A percentile compares a stretch with the other conserved stretches of the same genome.
phyloP scores from a whole-genome alignment of 2,888 invertebrate genomes.

The Conomelus anceps region DNA sequence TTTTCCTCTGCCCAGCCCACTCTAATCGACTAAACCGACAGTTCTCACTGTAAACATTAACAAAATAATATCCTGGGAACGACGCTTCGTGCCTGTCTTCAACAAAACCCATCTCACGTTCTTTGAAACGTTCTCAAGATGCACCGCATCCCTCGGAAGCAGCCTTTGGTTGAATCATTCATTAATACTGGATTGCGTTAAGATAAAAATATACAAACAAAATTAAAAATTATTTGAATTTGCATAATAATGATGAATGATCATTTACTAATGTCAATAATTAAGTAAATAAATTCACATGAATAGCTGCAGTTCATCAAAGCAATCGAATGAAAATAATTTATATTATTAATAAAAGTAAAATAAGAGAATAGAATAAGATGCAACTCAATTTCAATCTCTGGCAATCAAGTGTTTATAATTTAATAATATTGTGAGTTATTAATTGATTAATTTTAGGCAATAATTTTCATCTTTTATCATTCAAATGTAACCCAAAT shows the following conservation, averaged over 20 bases:
- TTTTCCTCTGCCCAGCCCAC: background rate
- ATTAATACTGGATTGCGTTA: background rate
- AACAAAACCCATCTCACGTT: background rate
- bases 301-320: too few relatives aligned
- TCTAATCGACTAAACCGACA: background rate
- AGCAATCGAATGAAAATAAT: too few relatives aligned
- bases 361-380: too few relatives aligned
- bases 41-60: background rate
- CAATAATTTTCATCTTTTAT: too few relatives aligned
- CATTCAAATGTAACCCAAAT: too few relatives aligned
- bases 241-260: background rate
- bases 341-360: too few relatives aligned
- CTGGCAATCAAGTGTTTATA: too few relatives aligned
- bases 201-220: background rate
- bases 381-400: too few relatives aligned
- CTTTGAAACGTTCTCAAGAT: background rate
- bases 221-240: background rate
- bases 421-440: too few relatives aligned
- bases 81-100: background rate
- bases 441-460: too few relatives aligned
- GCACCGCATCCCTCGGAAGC: background rate
- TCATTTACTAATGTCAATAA: background rate
- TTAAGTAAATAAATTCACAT: too few relatives aligned
- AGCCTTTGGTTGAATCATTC: background rate
- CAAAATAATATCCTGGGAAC: background rate